Base-by-base conservation (phyloP, 1,140 invertebrate genomes). In the Argopecten irradians region DNA sequence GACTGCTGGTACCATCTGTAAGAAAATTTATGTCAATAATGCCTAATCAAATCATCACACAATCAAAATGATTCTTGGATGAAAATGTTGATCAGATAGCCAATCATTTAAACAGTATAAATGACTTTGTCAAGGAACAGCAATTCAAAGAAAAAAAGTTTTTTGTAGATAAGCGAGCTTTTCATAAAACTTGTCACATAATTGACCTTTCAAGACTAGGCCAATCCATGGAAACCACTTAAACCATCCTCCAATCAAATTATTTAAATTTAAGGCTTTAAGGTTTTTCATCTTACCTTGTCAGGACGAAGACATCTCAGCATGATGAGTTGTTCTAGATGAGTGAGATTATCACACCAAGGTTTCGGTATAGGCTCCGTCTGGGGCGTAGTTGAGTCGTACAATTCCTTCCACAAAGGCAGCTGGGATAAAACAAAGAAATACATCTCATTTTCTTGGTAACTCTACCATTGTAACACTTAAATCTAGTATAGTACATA, bases 1-100 rank as follows among this genome's bases (percentile, higher is more conserved):
- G 14, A 95, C 91, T 7, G 95, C 95, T 84, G 94, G 94, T 13
- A 95, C 92, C 93, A 95, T 95, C 95, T 95, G 92, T n/a, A 87
- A 33, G 22, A 36, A 71, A 71, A 71, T 19, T 46, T n/a, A 71
- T 16, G 5, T n/a, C n/a, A n/a, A n/a, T n/a, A n/a, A n/a, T n/a
- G n/a, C n/a, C n/a, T n/a, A n/a, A n/a, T n/a, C n/a, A n/a, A n/a
- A n/a, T n/a, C n/a, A n/a, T n/a, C n/a, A n/a, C n/a, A n/a, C n/a
- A n/a, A n/a, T n/a, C n/a, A n/a, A n/a, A n/a, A n/a, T n/a, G n/a
- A n/a, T n/a, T n/a, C n/a, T n/a, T n/a, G n/a, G n/a, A n/a, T n/a
- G n/a, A n/a, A n/a, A n/a, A n/a, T n/a, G n/a, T n/a, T n/a, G n/a
- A n/a, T n/a, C n/a, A n/a, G n/a, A n/a, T n/a, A n/a, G n/a, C n/a